These are phyloP conservation scores for Pseudochromis fuscus DNA, from an alignment of 2,797 vertebrate genomes.

Conservation along the genomic window DNA sequence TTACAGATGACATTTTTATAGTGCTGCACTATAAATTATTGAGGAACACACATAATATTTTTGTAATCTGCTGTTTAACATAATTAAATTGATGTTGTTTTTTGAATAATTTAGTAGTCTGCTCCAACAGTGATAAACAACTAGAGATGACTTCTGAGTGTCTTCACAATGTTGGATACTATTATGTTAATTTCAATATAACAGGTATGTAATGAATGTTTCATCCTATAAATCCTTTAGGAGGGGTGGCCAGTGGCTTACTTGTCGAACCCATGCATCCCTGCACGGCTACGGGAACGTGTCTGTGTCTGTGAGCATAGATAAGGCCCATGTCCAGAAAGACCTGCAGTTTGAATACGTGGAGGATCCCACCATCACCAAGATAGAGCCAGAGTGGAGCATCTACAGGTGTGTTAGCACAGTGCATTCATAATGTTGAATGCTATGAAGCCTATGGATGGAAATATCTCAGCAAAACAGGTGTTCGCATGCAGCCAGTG, in stretches of 20 bases:
- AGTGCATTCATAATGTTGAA: background rate
- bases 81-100: background rate
- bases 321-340: slow-evolving; percentile 92
- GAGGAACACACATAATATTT: background rate
- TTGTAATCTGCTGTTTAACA: background rate
- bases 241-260: slow-evolving; percentile 91
- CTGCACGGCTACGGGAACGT: slow-evolving; percentile 89
- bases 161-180: slow-evolving; percentile 11
- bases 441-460: slow-evolving; percentile 1
- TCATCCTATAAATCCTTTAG: slow-evolving; percentile 73
- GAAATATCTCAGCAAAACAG: background rate
- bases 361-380: slow-evolving; percentile 94
- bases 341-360: slow-evolving; percentile 95
- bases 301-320: slow-evolving; percentile 92
- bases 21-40: background rate
- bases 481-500: background rate
- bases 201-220: slow-evolving; percentile 15
- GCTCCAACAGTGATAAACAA: slow-evolving; percentile 11
- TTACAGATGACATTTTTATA: background rate
- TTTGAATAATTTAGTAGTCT: slow-evolving; percentile 25
- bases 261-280: slow-evolving; percentile 93
- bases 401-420: slow-evolving; percentile 90
- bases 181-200: background rate
- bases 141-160: background rate
- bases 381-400: slow-evolving; percentile 98